Conservation (phyloP, 2,888 invertebrate species). For the Elegia similella region DNA sequence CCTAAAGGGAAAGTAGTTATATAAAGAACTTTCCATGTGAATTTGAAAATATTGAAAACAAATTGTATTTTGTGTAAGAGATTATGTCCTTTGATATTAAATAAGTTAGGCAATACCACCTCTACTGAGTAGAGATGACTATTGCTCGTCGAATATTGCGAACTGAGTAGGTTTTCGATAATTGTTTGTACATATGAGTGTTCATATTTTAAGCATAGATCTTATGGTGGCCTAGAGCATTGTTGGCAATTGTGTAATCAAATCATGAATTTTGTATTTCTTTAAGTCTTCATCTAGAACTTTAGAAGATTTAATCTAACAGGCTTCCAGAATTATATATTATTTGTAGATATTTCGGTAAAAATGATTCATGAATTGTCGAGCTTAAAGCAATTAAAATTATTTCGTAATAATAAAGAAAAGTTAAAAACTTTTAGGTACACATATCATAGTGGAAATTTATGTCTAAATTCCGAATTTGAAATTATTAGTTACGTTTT, state of each 20-base stretch:
- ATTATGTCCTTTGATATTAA: slow-evolving; percentile 12
- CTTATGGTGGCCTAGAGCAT: background rate
- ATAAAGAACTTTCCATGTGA: too few species aligned
- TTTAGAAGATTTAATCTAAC: background rate
- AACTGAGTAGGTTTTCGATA: background rate
- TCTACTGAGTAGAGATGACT: slow-evolving; percentile 46
- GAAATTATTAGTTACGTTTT: background rate
- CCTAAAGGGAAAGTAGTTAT: too few species aligned
- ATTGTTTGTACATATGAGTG: slow-evolving; percentile 1
- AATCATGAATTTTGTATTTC: background rate
- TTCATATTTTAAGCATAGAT: background rate
- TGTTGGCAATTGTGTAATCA: slow-evolving; percentile 1
- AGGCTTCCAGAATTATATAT: too few species aligned
- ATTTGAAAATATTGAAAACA: background rate
- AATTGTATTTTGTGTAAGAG: slow-evolving; percentile 13
- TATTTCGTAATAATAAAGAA: background rate
- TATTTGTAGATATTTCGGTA: background rate
- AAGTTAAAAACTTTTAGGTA: background rate
- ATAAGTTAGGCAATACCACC: slow-evolving; percentile 37
- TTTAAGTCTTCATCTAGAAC: background rate
- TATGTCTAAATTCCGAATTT: background rate
- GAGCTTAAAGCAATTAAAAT: background rate
- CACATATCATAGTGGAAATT: background rate
- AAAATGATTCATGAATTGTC: background rate
- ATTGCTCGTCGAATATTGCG: slow-evolving; percentile 22